These are phyloP conservation scores for Paelopatides confundens DNA, from an alignment of 53 echinoderm and acorn worm genomes.

Conservation along the genomic window DNA sequence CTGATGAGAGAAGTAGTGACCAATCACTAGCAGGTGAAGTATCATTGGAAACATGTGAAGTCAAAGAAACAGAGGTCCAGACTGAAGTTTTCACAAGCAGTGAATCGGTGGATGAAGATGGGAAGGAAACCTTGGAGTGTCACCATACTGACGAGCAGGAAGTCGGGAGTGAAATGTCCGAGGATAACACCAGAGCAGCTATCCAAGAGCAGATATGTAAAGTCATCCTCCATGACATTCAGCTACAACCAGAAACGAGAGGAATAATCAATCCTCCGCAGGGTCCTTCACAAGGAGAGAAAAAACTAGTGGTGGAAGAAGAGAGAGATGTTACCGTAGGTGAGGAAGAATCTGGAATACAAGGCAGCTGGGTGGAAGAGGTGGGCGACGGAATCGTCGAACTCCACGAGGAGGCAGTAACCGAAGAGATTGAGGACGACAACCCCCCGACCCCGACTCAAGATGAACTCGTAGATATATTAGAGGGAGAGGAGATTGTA, in stretches of 20 bases:
- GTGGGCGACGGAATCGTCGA: not conserved
- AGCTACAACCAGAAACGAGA: not conserved
- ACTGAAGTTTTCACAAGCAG: not conserved
- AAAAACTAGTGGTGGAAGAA: not conserved
- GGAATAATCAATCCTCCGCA: not conserved
- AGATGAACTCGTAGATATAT: conserved; percentile 70
- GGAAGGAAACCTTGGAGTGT: not conserved
- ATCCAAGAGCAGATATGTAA: conserved; percentile 1
- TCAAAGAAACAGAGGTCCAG: too few species aligned
- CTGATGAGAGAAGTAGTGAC: not conserved
- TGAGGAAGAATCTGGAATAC: not conserved
- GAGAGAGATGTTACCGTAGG: not conserved
- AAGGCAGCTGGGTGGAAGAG: conserved; percentile 19
- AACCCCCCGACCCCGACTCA: conserved; percentile 87
- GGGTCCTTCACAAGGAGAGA: not conserved
- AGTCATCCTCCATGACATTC: conserved; percentile 16
- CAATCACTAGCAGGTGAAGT: not conserved
- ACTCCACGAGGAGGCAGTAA: not conserved
- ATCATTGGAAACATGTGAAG: not conserved
- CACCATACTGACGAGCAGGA: not conserved
- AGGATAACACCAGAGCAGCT: not conserved
- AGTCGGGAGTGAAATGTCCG: not conserved
- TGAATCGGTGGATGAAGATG: not conserved
- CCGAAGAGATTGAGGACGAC: conserved; percentile 31
- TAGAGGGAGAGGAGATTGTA: conserved; percentile 19